Evolutionary conservation across 2,113 vertebrate species (phyloP), one percentile per base, ranked within the genome.

Genomic region (Alectura lathami): DNA sequence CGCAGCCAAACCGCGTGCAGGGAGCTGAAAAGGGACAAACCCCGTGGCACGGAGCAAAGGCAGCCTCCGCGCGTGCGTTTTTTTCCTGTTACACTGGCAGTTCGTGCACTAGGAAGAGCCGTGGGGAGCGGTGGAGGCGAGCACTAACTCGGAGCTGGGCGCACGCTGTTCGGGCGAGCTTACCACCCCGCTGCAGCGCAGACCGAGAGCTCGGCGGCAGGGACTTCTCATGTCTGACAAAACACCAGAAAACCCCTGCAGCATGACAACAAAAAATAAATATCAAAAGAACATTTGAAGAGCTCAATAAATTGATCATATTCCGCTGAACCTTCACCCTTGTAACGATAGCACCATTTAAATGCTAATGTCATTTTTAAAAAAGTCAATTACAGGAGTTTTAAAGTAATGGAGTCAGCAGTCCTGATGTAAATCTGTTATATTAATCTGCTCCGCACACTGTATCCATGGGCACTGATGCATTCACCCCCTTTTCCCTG

Each of bases 281-380:
- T 97, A 97, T 93, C 93, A 97, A 93, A 93, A 97, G 95, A 96
- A 98, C 97, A 97, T 96, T 97, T 96, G 97, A 97, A 93, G 95
- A 97, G 96, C 94, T 97, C 97, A 63, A 97, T 98, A 98, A 97
- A 98, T 98, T 97, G 98, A 98, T 97, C 98, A 97, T 95, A 91
- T 97, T 95, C 92, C 83, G 81, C 95, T 97, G 98, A 98, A 98
- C 98, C 97, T 86, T 98, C 96, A 93, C 96, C 98, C 97, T 98
- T 94, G 83, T 98, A 98, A 98, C 96, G 96, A 94, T 77, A 97
- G 97, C 96, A 97, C 98, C 98, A 98, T 99, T 98, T 98, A 98
- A 98, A 98, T 98, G 98, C 98, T 99, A 99, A 98, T 99, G 98
- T 98, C 97, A 97, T 98, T 98, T 98, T 98, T 97, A 90, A 97